phyloP scores from a whole-genome alignment of 2,888 invertebrate genomes.

The Callimorpha dominula region DNA sequence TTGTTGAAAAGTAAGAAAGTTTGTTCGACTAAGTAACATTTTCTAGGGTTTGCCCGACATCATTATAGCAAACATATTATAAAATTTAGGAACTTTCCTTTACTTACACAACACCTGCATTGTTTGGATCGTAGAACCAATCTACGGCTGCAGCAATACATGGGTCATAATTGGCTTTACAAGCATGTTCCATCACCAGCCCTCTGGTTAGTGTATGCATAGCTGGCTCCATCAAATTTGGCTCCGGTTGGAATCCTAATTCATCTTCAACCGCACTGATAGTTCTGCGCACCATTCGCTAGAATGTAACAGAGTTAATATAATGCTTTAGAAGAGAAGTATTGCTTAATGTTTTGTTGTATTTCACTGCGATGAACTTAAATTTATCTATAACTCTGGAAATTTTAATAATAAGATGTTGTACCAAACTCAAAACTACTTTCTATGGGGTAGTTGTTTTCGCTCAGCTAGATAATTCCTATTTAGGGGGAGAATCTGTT shows the following conservation, averaged over 20 bases:
- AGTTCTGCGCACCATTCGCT: slow-evolving; percentile 77
- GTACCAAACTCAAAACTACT: too few species aligned
- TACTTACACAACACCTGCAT: slow-evolving; percentile 71
- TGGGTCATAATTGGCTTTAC: slow-evolving; percentile 71
- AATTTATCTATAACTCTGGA: too few species aligned
- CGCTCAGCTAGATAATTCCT: too few species aligned
- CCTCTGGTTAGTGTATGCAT: slow-evolving; percentile 75
- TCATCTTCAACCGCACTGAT: slow-evolving; percentile 66
- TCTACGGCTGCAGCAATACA: slow-evolving; percentile 80
- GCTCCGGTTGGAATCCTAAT: slow-evolving; percentile 70
- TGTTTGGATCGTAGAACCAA: slow-evolving; percentile 73
- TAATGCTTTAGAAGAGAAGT: too few species aligned
- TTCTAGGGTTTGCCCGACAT: not conserved
- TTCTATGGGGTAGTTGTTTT: too few species aligned
- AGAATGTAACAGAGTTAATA: slow-evolving; percentile 11
- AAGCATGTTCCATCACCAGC: slow-evolving; percentile 81
- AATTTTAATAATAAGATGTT: too few species aligned
- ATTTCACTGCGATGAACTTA: too few species aligned
- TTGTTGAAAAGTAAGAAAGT: too few species aligned
- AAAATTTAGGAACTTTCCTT: not conserved
- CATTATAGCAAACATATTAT: not conserved
- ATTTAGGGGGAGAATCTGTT: too few species aligned
- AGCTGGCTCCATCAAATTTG: slow-evolving; percentile 60
- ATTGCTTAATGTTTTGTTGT: too few species aligned
- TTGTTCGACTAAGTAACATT: not conserved